phyloP scores from a whole-genome alignment of 1,140 invertebrate genomes.

The Uloborus diversus region DNA sequence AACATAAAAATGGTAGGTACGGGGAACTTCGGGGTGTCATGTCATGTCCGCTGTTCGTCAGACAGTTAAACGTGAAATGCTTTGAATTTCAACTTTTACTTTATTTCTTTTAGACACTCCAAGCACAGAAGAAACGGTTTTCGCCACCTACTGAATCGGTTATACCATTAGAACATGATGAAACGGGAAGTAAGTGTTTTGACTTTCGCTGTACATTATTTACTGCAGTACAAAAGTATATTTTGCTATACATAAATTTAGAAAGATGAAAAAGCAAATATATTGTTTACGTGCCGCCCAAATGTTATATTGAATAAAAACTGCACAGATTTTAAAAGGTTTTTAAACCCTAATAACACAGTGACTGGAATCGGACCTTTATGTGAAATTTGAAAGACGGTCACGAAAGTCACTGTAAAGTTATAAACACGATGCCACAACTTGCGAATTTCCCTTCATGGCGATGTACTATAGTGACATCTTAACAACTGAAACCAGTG shows the following conservation, averaged over 20 bases:
- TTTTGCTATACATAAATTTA: not conserved
- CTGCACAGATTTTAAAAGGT: not conserved
- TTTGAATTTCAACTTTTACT: too few species aligned
- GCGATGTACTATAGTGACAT: too few species aligned
- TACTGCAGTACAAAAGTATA: not conserved
- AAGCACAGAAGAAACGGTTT: conserved; percentile 28
- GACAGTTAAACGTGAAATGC: too few species aligned
- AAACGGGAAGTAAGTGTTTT: conserved; percentile 36
- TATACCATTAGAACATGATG: conserved; percentile 36
- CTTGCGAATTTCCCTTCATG: too few species aligned
- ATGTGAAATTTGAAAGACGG: not conserved
- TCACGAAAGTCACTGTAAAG: too few species aligned
- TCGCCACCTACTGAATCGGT: not conserved
- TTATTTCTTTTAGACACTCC: conserved; percentile 8
- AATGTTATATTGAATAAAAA: not conserved
- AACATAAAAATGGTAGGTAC: too few species aligned
- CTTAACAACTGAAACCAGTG: too few species aligned
- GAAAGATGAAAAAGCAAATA: not conserved
- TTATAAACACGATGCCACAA: too few species aligned
- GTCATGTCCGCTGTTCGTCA: too few species aligned
- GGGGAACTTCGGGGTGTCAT: too few species aligned
- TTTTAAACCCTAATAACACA: not conserved
- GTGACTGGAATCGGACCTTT: not conserved
- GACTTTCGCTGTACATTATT: not conserved
- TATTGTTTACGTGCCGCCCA: not conserved